Evolutionary conservation across 2,888 invertebrate genomes (phyloP).

Genomic region (Athetis lepigone): DNA sequence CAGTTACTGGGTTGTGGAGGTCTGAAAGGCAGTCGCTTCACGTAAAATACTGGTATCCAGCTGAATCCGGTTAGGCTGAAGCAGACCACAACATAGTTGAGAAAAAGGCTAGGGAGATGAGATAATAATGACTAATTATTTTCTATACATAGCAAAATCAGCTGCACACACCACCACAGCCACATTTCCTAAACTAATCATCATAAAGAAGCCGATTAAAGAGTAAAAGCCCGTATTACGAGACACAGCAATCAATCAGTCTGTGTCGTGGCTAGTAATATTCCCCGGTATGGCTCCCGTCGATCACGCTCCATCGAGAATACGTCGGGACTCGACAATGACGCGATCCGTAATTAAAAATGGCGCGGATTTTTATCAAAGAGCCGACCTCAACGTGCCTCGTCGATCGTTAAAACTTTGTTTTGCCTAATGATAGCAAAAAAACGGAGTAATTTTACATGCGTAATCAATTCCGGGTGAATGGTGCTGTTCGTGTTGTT

Average conservation of each 20-base stretch:
- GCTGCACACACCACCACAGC: not conserved
- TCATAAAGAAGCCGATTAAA: constrained; percentile 38
- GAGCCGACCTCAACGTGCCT: constrained; percentile 57
- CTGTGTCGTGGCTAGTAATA: constrained; percentile 56
- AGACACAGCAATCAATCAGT: constrained; percentile 63
- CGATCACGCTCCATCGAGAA: constrained; percentile 75
- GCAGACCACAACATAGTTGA: too few relatives aligned
- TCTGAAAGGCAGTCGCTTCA: too few relatives aligned
- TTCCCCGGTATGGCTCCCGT: constrained; percentile 57
- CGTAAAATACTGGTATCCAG: too few relatives aligned
- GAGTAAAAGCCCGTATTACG: constrained; percentile 51
- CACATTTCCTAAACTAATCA: not conserved
- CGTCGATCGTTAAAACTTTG: constrained; percentile 73
- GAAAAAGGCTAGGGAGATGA: too few relatives aligned
- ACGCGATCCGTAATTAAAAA: constrained; percentile 85
- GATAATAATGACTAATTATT: too few relatives aligned
- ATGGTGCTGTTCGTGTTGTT: constrained; percentile 18
- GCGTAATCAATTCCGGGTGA: constrained; percentile 24
- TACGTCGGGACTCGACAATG: constrained; percentile 78
- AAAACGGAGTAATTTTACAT: constrained; percentile 38
- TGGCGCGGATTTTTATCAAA: constrained; percentile 77
- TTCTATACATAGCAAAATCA: not conserved
- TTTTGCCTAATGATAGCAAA: constrained; percentile 59
- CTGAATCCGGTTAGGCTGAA: too few relatives aligned
- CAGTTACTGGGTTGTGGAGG: too few relatives aligned